phyloP scores from a whole-genome alignment of 1,140 invertebrate genomes.

The Heliconius hermathena region DNA sequence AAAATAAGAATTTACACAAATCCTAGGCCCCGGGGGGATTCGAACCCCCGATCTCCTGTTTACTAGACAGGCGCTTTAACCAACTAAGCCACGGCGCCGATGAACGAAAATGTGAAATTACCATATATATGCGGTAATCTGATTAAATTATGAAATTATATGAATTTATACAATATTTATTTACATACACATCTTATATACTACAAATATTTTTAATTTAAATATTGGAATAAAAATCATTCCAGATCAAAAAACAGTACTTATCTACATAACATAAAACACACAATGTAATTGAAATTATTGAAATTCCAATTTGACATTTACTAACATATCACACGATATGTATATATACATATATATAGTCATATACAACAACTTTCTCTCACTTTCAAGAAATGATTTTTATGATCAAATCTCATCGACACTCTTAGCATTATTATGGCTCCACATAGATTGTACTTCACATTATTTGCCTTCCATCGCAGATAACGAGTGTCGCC shows the following conservation, averaged over 20 bases:
- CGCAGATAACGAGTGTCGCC: slow-evolving; percentile 62
- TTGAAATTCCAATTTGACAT: not conserved
- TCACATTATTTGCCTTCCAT: slow-evolving; percentile 11
- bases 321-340: not conserved
- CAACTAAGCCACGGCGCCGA: slow-evolving; percentile 63
- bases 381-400: not conserved
- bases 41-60: slow-evolving; percentile 78
- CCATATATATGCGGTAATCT: not conserved
- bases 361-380: not conserved
- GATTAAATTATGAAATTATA: not conserved
- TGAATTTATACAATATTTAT: not conserved
- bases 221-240: too few relatives aligned
- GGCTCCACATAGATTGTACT: not conserved
- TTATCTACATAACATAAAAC: too few relatives aligned
- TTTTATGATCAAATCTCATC: not conserved
- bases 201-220: not conserved
- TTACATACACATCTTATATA: not conserved
- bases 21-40: slow-evolving; percentile 68
- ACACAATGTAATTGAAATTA: too few relatives aligned
- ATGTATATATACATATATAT: not conserved
- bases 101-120: slow-evolving; percentile 25
- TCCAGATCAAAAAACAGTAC: too few relatives aligned
- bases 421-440: not conserved
- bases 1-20: slow-evolving; percentile 9
- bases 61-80: slow-evolving; percentile 77